These are phyloP conservation scores for Macrobrachium nipponense DNA, from an alignment of 1,140 invertebrate species.

Conservation along the genomic window DNA sequence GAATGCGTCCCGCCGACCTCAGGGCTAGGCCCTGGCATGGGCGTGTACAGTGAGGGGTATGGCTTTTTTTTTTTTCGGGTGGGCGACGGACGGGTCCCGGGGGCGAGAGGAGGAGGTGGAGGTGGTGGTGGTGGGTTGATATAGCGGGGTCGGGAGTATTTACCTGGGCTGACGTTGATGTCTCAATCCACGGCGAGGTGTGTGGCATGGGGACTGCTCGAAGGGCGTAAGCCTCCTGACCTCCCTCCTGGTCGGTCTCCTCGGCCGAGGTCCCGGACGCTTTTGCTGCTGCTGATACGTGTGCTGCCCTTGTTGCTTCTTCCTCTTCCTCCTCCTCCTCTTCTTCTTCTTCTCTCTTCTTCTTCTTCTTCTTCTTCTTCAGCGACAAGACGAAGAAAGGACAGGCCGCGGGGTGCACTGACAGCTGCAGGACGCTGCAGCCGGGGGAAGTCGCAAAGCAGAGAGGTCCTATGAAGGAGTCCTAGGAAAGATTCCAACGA, in stretches of 20 bases:
- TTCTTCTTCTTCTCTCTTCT: not conserved
- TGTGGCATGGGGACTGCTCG: conserved; percentile 16
- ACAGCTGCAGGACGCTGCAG: not conserved
- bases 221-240: not conserved
- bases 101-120: not conserved
- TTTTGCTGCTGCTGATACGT: not conserved
- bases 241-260: not conserved
- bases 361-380: not conserved
- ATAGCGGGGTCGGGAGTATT: conserved; percentile 58
- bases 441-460: not conserved
- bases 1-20: not conserved
- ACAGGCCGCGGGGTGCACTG: not conserved
- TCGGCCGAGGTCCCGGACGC: not conserved
- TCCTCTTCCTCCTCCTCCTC: not conserved
- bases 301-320: not conserved
- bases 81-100: conserved; percentile 12
- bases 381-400: not conserved
- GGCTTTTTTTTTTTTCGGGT: not conserved
- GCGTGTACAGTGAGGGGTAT: not conserved
- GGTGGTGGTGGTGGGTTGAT: conserved; percentile 14
- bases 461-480: not conserved
- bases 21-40: not conserved
- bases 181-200: conserved; percentile 60
- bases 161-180: conserved; percentile 62
- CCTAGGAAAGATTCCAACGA: too few species aligned